Evolutionary conservation across 2,113 vertebrate genomes (phyloP).

Genomic region (Sula dactylatra): DNA sequence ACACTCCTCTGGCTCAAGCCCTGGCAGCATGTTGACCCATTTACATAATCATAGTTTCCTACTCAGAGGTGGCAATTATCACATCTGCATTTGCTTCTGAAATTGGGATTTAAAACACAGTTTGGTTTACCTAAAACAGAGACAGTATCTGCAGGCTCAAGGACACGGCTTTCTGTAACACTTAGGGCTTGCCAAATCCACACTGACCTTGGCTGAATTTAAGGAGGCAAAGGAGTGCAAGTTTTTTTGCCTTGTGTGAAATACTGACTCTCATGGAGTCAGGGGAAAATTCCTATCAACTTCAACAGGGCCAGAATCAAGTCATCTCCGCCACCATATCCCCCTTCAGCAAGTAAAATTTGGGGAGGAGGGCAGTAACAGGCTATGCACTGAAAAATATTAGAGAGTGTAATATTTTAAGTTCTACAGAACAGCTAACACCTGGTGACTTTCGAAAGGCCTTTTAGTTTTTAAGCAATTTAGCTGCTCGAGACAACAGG

Average conservation of each 20-base stretch:
- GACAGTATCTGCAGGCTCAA: background rate
- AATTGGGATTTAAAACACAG: conserved; percentile 12
- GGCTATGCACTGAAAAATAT: background rate
- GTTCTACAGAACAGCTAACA: background rate
- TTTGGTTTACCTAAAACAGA: background rate
- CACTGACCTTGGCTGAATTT: background rate
- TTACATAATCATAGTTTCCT: conserved; percentile 3
- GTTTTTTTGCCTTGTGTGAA: background rate
- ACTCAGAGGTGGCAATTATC: background rate
- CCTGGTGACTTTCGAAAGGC: background rate
- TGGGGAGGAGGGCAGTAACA: background rate
- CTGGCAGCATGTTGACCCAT: background rate
- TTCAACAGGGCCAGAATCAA: background rate
- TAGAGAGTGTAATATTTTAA: background rate
- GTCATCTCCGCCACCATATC: background rate
- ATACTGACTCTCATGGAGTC: background rate
- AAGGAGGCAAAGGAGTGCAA: background rate
- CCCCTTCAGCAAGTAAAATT: background rate
- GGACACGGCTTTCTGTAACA: background rate
- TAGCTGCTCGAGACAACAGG: background rate
- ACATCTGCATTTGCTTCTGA: conserved; percentile 34
- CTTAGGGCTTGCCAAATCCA: background rate
- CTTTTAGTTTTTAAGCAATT: background rate
- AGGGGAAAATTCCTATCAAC: background rate
- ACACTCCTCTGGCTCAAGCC: background rate